Evolutionary conservation across 2,797 vertebrate species (phyloP).

Genomic region (Anas georgica): DNA sequence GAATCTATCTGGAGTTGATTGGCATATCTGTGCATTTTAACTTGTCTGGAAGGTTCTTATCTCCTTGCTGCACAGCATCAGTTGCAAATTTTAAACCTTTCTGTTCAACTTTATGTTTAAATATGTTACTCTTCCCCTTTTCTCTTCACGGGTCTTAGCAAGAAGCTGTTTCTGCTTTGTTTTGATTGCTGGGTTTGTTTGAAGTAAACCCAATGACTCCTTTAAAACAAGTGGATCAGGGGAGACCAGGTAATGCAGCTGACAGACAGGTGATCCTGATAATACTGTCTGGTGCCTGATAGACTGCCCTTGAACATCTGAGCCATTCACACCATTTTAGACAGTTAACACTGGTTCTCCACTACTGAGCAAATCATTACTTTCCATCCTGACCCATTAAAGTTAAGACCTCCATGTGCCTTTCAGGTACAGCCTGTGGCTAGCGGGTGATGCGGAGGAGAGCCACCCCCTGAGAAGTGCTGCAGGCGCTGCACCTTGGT

Average conservation of each 20-base stretch:
- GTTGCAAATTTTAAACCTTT: conserved; percentile 68
- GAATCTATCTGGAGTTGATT: conserved; percentile 55
- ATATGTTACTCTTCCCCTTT: conserved; percentile 40
- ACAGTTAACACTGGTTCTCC: conserved; percentile 55
- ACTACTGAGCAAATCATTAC: conserved; percentile 66
- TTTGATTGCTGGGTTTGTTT: conserved; percentile 40
- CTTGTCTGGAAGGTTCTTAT: conserved; percentile 66
- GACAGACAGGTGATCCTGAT: conserved; percentile 69
- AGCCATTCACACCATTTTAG: conserved; percentile 69
- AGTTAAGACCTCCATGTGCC: conserved; percentile 40
- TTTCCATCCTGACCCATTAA: conserved; percentile 55
- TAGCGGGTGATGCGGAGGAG: conserved; percentile 38
- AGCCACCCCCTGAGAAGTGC: conserved; percentile 42
- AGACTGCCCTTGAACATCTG: conserved; percentile 60
- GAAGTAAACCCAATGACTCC: conserved; percentile 42
- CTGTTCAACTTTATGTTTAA: conserved; percentile 59
- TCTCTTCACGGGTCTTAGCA: neutral
- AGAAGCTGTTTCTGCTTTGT: conserved; percentile 38
- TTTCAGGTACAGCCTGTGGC: conserved; percentile 19
- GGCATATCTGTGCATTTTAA: conserved; percentile 58
- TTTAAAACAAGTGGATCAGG: conserved; percentile 27
- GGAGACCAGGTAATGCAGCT: conserved; percentile 37
- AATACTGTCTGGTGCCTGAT: conserved; percentile 66
- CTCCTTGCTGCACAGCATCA: conserved; percentile 40
- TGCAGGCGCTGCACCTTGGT: neutral